Percentiles rank a stretch among this genome's conserved stretches.
phyloP scores from a whole-genome alignment of 2,113 vertebrate genomes.

The Poicephalus meyeri region DNA sequence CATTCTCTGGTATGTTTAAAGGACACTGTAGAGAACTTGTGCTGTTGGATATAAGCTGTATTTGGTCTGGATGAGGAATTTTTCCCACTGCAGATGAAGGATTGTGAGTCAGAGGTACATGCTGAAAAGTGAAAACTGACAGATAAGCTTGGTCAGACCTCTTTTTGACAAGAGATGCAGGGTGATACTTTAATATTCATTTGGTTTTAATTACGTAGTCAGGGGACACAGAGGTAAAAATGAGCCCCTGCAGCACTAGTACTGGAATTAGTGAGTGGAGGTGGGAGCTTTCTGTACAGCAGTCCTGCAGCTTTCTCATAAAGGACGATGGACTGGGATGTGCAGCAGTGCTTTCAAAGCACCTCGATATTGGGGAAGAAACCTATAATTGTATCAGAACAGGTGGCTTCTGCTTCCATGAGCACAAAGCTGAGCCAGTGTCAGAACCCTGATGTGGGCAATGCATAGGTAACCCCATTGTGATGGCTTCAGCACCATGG shows the following conservation, averaged over 20 bases:
- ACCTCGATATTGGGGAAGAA: neutral
- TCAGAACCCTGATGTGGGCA: neutral
- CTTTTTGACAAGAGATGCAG: neutral
- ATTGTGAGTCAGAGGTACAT: neutral
- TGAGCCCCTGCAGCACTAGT: neutral
- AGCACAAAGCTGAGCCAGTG: fast-evolving
- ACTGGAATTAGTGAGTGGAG: neutral
- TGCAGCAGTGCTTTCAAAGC: neutral
- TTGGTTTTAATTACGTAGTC: neutral
- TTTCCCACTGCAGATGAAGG: neutral
- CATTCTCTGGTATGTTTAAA: fast-evolving
- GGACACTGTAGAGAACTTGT: neutral
- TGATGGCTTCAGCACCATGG: too few species aligned
- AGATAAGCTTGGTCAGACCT: neutral
- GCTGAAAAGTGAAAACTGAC: neutral
- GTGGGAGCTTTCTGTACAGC: neutral
- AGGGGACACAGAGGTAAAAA: neutral
- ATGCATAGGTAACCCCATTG: too few species aligned
- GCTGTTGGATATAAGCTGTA: neutral
- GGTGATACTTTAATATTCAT: neutral
- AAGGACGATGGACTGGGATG: neutral
- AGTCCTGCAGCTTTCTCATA: neutral
- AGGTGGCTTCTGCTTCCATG: fast-evolving
- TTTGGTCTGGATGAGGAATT: neutral
- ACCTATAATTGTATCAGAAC: fast-evolving